Base-by-base conservation (phyloP, 2,797 vertebrate species). In the Moxostoma hubbsi region DNA sequence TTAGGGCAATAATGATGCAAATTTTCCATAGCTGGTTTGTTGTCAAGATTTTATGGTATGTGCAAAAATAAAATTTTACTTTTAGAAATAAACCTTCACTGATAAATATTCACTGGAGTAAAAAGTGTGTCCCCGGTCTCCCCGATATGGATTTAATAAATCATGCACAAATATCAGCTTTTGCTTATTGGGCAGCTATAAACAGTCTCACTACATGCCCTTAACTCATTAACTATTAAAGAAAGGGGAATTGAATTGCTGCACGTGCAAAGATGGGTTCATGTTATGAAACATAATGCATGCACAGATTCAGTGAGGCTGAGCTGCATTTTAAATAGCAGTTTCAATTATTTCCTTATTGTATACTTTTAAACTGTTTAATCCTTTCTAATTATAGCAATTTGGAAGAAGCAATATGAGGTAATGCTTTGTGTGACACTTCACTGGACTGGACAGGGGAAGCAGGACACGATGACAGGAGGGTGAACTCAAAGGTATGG, bases 251-350 rank as follows among this genome's bases (percentile, higher is more conserved):
- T 12, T 50, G 54, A 15, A 45, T 70, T 46, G 54, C 12, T 11
- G 13, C 24, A 49, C 5, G 15, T 36, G 51, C 65, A 64, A 15
- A 55, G 64, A 54, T 73, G 11, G 43, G 24, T 15, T 51, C 9
- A 11, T 10, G 18, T 58, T 65, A 76, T 64, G 46, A 18, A 81
- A 71, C 47, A 16, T 24, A 18, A 61, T 6, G n/a, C 71, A 72
- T 64, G 43, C 16, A 51, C 16, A 51, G 16, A 62, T 15, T 24
- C 24, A 24, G 24, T 24, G 24, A 24, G 24, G 24, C 24, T 24
- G 2, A 24, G 24, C 10, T 46, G 50, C n/a, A 65, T 79, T 13
- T 72, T 59, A 59, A 72, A 58, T 12, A 11, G 45, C 6, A n/a
- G 4, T 51, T 62, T 73, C 6, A 16, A 62, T 8, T 15, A 0